phyloP scores from a whole-genome alignment of 2,797 vertebrate genomes.

The Gallirallus australis region DNA sequence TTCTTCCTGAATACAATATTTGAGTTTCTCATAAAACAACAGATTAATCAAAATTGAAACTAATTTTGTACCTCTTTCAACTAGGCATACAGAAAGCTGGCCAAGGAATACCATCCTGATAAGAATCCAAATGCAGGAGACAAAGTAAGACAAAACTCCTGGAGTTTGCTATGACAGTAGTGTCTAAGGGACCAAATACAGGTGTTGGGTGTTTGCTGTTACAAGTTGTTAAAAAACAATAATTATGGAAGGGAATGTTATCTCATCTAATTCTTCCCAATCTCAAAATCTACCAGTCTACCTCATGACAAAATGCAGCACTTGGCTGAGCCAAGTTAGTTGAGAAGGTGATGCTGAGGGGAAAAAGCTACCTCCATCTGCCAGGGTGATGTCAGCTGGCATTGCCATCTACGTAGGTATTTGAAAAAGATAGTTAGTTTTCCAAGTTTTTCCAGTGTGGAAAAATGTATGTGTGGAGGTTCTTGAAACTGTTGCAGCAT shows the following conservation, averaged over 20 bases:
- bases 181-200: not conserved
- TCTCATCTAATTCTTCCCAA: not conserved
- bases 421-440: not conserved
- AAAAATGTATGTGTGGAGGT: not conserved
- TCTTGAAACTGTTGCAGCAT: not conserved
- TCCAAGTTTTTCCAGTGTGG: not conserved
- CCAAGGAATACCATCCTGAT: slow-evolving; percentile 98
- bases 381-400: not conserved
- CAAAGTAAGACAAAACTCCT: slow-evolving; percentile 84
- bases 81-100: slow-evolving; percentile 95
- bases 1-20: not conserved
- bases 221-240: not conserved
- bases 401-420: not conserved
- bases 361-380: not conserved
- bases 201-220: not conserved
- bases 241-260: not conserved
- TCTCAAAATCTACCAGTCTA: not conserved
- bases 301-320: not conserved
- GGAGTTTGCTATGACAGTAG: not conserved
- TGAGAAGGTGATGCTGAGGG: not conserved
- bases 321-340: not conserved
- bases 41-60: not conserved
- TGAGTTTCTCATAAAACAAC: not conserved
- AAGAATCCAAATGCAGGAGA: slow-evolving; percentile 98
- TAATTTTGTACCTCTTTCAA: slow-evolving; percentile 34